These are phyloP conservation scores for Conopomorpha cramerella DNA, from an alignment of 1,140 invertebrate genomes.

Conservation along the genomic window DNA sequence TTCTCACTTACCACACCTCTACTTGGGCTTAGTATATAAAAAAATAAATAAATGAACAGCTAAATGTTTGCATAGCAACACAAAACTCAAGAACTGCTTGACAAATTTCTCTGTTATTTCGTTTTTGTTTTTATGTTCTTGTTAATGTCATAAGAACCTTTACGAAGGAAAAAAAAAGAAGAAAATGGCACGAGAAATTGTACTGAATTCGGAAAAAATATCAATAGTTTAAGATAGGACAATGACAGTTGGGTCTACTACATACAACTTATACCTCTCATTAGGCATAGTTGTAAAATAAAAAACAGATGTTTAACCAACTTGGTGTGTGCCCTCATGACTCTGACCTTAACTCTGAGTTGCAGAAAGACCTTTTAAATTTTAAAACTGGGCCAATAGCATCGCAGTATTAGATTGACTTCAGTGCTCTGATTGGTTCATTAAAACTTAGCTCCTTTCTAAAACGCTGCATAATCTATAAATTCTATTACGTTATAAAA, in stretches of 20 bases:
- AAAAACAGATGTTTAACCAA: background rate
- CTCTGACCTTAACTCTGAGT: background rate
- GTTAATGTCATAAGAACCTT: too few species aligned
- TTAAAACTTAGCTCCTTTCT: background rate
- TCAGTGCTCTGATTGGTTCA: background rate
- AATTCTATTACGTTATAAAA: too few species aligned
- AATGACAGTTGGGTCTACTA: too few species aligned
- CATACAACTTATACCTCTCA: background rate
- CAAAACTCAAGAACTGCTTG: constrained; percentile 4
- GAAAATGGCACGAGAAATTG: too few species aligned
- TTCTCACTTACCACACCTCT: background rate
- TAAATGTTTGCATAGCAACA: background rate
- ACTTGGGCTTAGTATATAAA: background rate
- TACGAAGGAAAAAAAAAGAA: too few species aligned
- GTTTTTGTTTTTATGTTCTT: constrained; percentile 21
- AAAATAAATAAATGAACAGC: background rate
- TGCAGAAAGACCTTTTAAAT: background rate
- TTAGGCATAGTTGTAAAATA: background rate
- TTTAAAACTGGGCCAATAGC: too few species aligned
- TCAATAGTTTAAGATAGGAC: too few species aligned
- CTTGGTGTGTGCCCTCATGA: background rate
- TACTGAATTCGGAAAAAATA: too few species aligned
- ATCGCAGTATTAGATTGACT: background rate
- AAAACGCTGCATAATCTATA: background rate
- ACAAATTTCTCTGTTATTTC: constrained; percentile 10